Percentiles rank a stretch among this genome's conserved stretches.
These are phyloP conservation scores for Axis porcinus DNA, from an alignment of 2,113 vertebrate genomes.

Conservation along the genomic window DNA sequence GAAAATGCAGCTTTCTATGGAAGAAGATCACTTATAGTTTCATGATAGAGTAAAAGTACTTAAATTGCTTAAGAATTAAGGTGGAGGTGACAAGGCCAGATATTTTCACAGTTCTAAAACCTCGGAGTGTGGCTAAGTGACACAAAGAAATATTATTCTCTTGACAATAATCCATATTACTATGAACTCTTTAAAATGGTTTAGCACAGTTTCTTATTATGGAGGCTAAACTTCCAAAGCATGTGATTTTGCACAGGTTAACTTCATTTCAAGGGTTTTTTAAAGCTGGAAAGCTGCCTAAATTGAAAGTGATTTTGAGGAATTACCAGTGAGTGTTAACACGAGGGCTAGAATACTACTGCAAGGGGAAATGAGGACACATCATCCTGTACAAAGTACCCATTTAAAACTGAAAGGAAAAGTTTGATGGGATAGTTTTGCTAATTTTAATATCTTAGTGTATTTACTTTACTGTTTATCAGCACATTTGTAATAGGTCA, in stretches of 20 bases:
- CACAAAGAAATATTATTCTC: conserved; percentile 32
- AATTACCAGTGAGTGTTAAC: background rate
- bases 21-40: background rate
- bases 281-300: conserved; percentile 22
- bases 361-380: conserved; percentile 13
- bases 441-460: background rate
- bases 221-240: background rate
- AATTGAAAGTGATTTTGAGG: conserved; percentile 13
- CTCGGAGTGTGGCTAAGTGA: background rate
- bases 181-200: conserved; percentile 18
- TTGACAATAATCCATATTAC: conserved; percentile 17
- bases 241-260: background rate
- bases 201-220: conserved; percentile 38
- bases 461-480: background rate
- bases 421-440: background rate
- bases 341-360: background rate
- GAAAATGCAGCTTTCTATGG: background rate
- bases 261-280: conserved; percentile 32
- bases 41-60: background rate
- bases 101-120: background rate
- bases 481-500: background rate
- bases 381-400: background rate
- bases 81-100: background rate
- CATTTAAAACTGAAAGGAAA: background rate
- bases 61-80: background rate